Conservation (phyloP, 2,797 vertebrate genomes). For the Rhinophrynus dorsalis region DNA sequence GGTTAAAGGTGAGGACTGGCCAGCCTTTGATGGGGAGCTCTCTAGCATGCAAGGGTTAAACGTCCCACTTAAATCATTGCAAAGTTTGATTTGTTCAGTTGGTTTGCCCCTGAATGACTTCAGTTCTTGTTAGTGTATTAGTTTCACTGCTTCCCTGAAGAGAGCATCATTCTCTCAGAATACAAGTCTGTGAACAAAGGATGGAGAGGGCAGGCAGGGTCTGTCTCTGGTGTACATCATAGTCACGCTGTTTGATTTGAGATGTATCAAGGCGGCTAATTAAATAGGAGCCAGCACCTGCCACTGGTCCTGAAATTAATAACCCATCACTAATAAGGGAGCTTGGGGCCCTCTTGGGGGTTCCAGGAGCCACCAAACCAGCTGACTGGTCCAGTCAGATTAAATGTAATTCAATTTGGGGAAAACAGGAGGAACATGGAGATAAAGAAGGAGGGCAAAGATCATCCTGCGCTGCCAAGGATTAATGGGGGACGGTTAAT, state of each 20-base stretch:
- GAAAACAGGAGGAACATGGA: constrained; percentile 20
- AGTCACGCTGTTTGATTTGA: constrained; percentile 18
- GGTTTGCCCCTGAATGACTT: too few relatives aligned
- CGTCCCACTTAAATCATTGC: too few relatives aligned
- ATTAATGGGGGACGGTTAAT: constrained; percentile 39
- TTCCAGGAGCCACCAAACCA: constrained; percentile 5
- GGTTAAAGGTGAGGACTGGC: too few relatives aligned
- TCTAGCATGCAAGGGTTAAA: too few relatives aligned
- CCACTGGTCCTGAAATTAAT: constrained; percentile 34
- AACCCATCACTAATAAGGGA: constrained; percentile 38
- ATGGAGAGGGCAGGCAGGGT: neutral
- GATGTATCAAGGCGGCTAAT: constrained; percentile 32
- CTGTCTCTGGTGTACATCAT: constrained; percentile 10
- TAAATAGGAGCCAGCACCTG: constrained; percentile 31
- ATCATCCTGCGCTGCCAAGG: constrained; percentile 16
- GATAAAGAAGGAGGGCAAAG: constrained; percentile 33
- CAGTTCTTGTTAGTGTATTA: too few relatives aligned
- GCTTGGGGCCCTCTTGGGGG: neutral
- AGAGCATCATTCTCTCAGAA: too few relatives aligned
- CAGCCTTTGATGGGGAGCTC: too few relatives aligned
- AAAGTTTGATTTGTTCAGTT: too few relatives aligned
- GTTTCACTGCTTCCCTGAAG: too few relatives aligned
- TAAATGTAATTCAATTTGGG: constrained; percentile 43
- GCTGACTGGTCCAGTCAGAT: constrained; percentile 32
- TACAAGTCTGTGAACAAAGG: neutral